Conservation (phyloP, 2,113 vertebrate genomes). For the Heloderma charlesbogerti region DNA sequence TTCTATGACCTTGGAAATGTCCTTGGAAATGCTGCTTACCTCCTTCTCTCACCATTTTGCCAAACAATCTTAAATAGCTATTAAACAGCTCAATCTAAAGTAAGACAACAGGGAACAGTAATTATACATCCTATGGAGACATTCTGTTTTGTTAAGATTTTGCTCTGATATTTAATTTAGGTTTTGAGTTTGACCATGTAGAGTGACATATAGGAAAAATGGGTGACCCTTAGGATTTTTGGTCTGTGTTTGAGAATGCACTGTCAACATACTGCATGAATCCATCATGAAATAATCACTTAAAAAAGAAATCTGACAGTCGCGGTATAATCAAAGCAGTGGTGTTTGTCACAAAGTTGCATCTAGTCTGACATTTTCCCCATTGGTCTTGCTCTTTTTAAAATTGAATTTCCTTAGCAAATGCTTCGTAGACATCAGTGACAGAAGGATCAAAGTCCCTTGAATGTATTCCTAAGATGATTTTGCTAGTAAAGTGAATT, state of each 20-base stretch:
- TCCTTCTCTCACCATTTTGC: neutral
- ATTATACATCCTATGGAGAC: neutral
- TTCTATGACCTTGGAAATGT: constrained; percentile 4
- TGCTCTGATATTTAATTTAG: neutral
- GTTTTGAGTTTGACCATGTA: neutral
- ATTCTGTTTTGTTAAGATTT: neutral
- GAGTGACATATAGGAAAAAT: neutral
- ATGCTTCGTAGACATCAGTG: neutral
- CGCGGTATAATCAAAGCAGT: neutral
- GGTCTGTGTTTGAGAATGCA: neutral
- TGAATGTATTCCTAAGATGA: neutral
- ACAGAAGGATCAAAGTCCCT: neutral
- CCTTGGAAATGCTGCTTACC: neutral
- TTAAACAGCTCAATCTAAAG: neutral
- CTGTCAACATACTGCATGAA: neutral
- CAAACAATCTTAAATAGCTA: neutral
- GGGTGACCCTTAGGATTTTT: neutral
- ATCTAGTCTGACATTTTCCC: neutral
- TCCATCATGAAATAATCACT: rapidly evolving
- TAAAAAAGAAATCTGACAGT: too few relatives aligned
- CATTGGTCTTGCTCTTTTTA: neutral
- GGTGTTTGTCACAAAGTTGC: neutral
- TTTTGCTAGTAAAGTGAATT: neutral
- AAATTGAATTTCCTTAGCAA: neutral
- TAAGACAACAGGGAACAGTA: neutral